Conservation (phyloP, 2,888 invertebrate species). For the Danaus chrysippus region DNA sequence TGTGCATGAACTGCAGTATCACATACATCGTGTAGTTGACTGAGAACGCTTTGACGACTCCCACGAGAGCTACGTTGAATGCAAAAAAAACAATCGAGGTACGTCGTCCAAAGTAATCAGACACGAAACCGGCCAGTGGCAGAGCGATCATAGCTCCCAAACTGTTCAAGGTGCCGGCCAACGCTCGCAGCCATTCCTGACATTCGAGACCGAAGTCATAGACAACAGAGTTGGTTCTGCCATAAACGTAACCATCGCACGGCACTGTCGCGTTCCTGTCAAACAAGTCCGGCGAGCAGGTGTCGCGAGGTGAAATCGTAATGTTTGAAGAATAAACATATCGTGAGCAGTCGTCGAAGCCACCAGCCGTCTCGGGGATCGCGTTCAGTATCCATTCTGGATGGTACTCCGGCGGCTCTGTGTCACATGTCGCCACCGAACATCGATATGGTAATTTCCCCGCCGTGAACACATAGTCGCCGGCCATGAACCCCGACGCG, state of each 20-base stretch:
- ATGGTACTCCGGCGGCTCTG: slow-evolving; percentile 46
- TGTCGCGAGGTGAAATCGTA: slow-evolving; percentile 30
- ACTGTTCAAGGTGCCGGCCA: slow-evolving; percentile 87
- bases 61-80: slow-evolving; percentile 60
- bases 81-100: slow-evolving; percentile 62
- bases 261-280: slow-evolving; percentile 47
- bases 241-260: slow-evolving; percentile 61
- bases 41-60: slow-evolving; percentile 63
- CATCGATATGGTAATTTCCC: slow-evolving; percentile 61
- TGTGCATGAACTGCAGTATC: slow-evolving; percentile 60
- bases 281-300: slow-evolving; percentile 53
- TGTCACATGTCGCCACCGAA: slow-evolving; percentile 57
- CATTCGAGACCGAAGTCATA: slow-evolving; percentile 68
- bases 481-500: slow-evolving; percentile 61
- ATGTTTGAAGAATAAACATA: slow-evolving; percentile 44
- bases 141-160: slow-evolving; percentile 84
- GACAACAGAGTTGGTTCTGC: slow-evolving; percentile 60
- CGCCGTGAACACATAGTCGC: slow-evolving; percentile 65
- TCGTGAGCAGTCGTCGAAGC: slow-evolving; percentile 59
- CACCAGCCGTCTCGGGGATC: slow-evolving; percentile 51
- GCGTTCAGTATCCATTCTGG: slow-evolving; percentile 60
- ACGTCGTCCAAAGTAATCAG: slow-evolving; percentile 78
- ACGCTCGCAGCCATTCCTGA: slow-evolving; percentile 83
- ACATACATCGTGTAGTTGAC: slow-evolving; percentile 67
- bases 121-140: slow-evolving; percentile 82